Base-by-base conservation (phyloP, 2,888 invertebrate genomes). In the Crioceris asparagi region DNA sequence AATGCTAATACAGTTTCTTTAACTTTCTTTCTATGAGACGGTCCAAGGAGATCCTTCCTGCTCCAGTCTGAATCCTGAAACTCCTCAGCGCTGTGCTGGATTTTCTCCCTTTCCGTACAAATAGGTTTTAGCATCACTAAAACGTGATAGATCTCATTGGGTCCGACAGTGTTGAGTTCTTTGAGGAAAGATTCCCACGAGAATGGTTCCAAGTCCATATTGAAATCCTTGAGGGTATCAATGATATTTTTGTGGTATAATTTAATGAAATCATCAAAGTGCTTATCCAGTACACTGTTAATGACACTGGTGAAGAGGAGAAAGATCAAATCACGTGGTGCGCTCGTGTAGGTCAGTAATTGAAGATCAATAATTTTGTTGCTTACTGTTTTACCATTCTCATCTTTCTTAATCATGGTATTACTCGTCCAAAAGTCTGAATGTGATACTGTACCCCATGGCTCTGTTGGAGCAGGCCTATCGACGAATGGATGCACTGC, bases 361-460 rank as follows among this genome's bases (percentile, higher is more conserved):
- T 77, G 77, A 40, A 75, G 69, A 48, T 77, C 77, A 1, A 77
- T 63, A 29, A 77, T 66, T 57, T 74, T 76, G 3, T 74, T 54
- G 40, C 66, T 64, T 1, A 60, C 52, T 0, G 71, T 65, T n/a
- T 54, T 49, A 2, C 66, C 66, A 3, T 48, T 49, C 51, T 66
- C 57, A 55, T 72, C 65, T 36, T 64, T 62, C 36, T 65, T 59
- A 10, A 75, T 58, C 67, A 77, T 68, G 2, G 75, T 64, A 45
- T 77, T 77, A 50, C 75, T 76, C 10, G 70, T 68, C 77, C 76
- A 77, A 34, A 72, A 65, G 52, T 77, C 77, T 1, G 65, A 61
- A 45, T 77, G 77, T 1, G 67, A 61, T 14, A 74, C 64, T 0
- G 72, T 69, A 1, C 65, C 66, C 61, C 70, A 77, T 0, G 66